Conservation (phyloP, 1,140 invertebrate genomes). For the Temnothorax nylanderi region DNA sequence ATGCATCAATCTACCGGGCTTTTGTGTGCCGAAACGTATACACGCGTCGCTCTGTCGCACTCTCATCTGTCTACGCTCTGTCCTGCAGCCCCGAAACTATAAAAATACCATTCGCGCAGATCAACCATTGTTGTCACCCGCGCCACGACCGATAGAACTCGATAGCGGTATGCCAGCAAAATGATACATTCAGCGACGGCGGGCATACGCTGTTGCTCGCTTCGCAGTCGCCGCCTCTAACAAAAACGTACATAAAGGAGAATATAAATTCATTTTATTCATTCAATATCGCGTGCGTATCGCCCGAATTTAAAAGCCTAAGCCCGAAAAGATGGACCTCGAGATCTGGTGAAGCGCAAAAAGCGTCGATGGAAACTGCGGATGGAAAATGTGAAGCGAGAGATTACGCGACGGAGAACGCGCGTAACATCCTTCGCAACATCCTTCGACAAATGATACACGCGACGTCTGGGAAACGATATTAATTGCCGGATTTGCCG, state of each 20-base stretch:
- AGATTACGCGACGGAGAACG: background rate
- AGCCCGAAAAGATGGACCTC: background rate
- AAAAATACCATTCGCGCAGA: slow-evolving; percentile 71
- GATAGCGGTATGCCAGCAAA: slow-evolving; percentile 15
- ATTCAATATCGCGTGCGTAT: slow-evolving; percentile 15
- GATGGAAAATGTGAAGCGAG: background rate
- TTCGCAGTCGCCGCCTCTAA: background rate
- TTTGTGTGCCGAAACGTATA: slow-evolving; percentile 66
- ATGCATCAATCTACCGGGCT: slow-evolving; percentile 71
- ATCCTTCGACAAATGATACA: slow-evolving; percentile 13
- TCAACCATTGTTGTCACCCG: slow-evolving; percentile 65
- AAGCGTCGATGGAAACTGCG: background rate
- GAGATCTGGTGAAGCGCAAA: background rate
- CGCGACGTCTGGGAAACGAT: background rate
- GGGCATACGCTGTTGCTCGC: background rate
- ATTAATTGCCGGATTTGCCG: slow-evolving; percentile 25
- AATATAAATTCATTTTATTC: background rate
- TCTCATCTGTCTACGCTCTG: slow-evolving; percentile 18
- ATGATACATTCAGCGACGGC: slow-evolving; percentile 64
- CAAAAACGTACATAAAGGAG: slow-evolving; percentile 29
- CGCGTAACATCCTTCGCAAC: background rate
- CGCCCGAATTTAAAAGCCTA: background rate
- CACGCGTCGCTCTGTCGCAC: slow-evolving; percentile 19
- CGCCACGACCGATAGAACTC: slow-evolving; percentile 53
- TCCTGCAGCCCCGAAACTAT: slow-evolving; percentile 60